Evolutionary conservation across 2,113 vertebrate species (phyloP).

Genomic region (Hiodon alosoides): DNA sequence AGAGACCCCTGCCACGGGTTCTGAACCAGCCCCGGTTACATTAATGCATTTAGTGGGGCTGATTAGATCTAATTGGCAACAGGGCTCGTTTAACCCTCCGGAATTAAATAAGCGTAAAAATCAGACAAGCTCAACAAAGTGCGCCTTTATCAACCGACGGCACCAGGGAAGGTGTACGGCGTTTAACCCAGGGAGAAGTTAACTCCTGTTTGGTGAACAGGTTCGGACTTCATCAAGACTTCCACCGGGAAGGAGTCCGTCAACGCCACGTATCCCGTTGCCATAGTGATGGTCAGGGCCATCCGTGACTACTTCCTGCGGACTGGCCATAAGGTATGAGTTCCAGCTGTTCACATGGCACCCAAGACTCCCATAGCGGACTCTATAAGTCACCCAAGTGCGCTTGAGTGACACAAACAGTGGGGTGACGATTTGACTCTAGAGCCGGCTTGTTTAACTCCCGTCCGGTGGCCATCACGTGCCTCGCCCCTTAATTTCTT

Average conservation of each 20-base stretch:
- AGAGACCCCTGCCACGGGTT: background rate
- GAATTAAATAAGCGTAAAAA: conserved; percentile 26
- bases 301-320: conserved; percentile 84
- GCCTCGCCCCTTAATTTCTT: no score
- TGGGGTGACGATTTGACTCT: no score
- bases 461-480: no score
- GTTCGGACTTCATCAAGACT: conserved; percentile 97
- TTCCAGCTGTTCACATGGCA: no score
- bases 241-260: conserved; percentile 94
- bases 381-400: no score
- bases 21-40: background rate
- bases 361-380: no score
- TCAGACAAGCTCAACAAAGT: conserved; percentile 15
- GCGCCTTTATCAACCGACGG: conserved; percentile 1
- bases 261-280: conserved; percentile 88
- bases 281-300: conserved; percentile 87
- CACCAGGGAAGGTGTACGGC: no score
- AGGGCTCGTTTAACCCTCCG: conserved; percentile 22
- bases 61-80: conserved; percentile 27
- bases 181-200: no score
- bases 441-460: no score
- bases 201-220: conserved; percentile 47
- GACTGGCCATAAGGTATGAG: conserved; percentile 82
- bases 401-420: no score
- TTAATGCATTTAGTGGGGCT: conserved; percentile 9